Evolutionary conservation across 2,797 vertebrate species (phyloP).

Genomic region (Microcaecilia unicolor): DNA sequence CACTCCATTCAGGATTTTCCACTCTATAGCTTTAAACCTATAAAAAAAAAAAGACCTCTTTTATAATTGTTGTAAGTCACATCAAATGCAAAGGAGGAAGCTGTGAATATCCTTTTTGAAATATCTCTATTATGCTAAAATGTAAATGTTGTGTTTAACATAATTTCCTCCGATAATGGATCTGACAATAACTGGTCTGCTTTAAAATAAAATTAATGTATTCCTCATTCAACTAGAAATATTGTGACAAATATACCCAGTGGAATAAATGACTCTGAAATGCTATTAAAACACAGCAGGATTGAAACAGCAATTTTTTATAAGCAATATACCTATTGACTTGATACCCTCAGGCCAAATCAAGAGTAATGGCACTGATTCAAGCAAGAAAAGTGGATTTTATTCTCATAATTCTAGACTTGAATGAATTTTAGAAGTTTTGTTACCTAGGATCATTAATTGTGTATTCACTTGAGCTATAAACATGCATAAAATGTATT

Average conservation of each 20-base stretch:
- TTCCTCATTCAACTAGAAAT: slow-evolving; percentile 30
- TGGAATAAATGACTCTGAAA: slow-evolving; percentile 23
- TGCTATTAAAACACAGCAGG: slow-evolving; percentile 26
- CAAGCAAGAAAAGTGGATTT: slow-evolving; percentile 29
- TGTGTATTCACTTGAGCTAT: slow-evolving; percentile 19
- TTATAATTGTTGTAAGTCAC: too few relatives aligned
- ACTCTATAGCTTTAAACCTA: too few relatives aligned
- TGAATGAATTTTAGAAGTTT: slow-evolving; percentile 25
- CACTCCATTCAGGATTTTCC: too few relatives aligned
- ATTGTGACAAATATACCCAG: slow-evolving; percentile 32
- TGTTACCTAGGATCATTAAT: slow-evolving; percentile 14
- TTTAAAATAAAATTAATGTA: slow-evolving; percentile 31
- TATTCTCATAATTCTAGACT: slow-evolving; percentile 26
- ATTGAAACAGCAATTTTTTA: slow-evolving; percentile 30
- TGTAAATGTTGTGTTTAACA: slow-evolving; percentile 22
- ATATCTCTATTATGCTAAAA: slow-evolving; percentile 17
- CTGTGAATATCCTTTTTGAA: too few relatives aligned
- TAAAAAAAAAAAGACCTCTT: too few relatives aligned
- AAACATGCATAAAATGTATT: too few relatives aligned
- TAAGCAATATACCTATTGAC: slow-evolving; percentile 13
- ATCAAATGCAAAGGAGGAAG: too few relatives aligned
- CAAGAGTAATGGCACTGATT: slow-evolving; percentile 16
- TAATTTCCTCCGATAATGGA: too few relatives aligned
- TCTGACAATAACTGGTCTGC: neutral
- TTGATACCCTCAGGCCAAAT: slow-evolving; percentile 33